Evolutionary conservation across 2,797 vertebrate genomes (phyloP), one percentile per base, ranked within the genome.

Genomic region (Emydoidea blandingii): DNA sequence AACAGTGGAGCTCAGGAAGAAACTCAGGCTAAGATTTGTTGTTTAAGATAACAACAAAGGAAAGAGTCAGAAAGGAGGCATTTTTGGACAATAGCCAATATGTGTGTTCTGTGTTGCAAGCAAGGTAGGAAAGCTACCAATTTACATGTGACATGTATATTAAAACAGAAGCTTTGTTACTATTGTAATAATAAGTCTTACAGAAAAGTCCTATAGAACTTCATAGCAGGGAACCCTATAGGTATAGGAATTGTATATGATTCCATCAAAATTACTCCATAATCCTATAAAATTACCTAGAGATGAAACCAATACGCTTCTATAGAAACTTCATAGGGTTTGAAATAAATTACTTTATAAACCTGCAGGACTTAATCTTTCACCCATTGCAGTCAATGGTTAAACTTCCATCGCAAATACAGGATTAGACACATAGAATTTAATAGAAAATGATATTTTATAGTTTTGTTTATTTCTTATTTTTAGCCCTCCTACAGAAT

Each of bases 41-140:
- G 25, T 8, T 84, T 81, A 85, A 87, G 52, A 79, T 10, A 88
- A 0, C 0, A 85, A 62, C 27, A 68, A 68, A 88, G 25, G 2
- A 8, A 11, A 83, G 88, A 79, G 2, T 1, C 52, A 18, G 4
- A 16, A 88, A 79, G 7, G 6, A 59, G 0, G 0, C 11, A 2
- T 80, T 49, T 57, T 68, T 81, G 76, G 14, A 84, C 7, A 23
- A 18, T 6, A 88, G 44, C 54, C 1, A 12, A 79, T 85, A 44
- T 18, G 0, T 34, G 5, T 31, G 6, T 49, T 41, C 25, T 62
- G 0, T 41, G 23, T 62, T 83, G 47, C 27, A n/a, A 80, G 3
- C 53, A 25, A 25, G 31, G 27, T 19, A 16, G 29, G 47, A 79
- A 79, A 49, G 19, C 50, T 80, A 16, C 4, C n/a, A 18, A 52